These are phyloP conservation scores for Carlito syrichta DNA, from an alignment of 2,113 vertebrate genomes.

Conservation along the genomic window DNA sequence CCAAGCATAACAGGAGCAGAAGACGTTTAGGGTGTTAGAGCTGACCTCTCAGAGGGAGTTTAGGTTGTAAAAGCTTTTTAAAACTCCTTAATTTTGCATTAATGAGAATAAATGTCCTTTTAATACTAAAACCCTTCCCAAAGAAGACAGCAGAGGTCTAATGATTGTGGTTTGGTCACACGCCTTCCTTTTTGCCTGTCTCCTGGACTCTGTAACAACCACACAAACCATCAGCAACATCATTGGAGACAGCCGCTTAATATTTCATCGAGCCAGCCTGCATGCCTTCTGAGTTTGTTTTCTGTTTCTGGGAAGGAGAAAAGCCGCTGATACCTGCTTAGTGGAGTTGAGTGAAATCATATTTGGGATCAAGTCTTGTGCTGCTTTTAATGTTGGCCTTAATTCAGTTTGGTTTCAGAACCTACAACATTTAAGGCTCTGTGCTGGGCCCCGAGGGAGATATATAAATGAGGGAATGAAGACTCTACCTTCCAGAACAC, in stretches of 20 bases:
- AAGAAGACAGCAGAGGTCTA: slow-evolving; percentile 61
- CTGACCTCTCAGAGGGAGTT: slow-evolving; percentile 54
- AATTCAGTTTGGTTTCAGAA: slow-evolving; percentile 47
- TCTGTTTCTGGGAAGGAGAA: slow-evolving; percentile 72
- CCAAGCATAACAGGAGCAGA: background rate
- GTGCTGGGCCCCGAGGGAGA: background rate
- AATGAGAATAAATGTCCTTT: slow-evolving; percentile 70
- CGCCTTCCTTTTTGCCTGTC: slow-evolving; percentile 58
- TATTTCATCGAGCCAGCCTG: slow-evolving; percentile 77
- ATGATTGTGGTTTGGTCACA: slow-evolving; percentile 66
- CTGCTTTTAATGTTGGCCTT: slow-evolving; percentile 34
- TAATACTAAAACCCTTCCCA: slow-evolving; percentile 72
- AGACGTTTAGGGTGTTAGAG: slow-evolving; percentile 32
- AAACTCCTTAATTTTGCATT: slow-evolving; percentile 73
- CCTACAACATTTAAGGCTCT: background rate
- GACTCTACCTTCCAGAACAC: background rate
- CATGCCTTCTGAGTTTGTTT: slow-evolving; percentile 56
- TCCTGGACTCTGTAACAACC: slow-evolving; percentile 67
- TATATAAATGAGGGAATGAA: background rate
- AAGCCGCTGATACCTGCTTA: slow-evolving; percentile 49
- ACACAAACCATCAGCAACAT: slow-evolving; percentile 44
- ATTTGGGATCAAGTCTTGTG: slow-evolving; percentile 39
- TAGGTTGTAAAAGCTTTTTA: slow-evolving; percentile 73
- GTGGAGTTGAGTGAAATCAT: slow-evolving; percentile 57
- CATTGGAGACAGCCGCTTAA: slow-evolving; percentile 69